Evolutionary conservation across 2,888 invertebrate genomes (phyloP).

Genomic region (Heliconius ethilla): DNA sequence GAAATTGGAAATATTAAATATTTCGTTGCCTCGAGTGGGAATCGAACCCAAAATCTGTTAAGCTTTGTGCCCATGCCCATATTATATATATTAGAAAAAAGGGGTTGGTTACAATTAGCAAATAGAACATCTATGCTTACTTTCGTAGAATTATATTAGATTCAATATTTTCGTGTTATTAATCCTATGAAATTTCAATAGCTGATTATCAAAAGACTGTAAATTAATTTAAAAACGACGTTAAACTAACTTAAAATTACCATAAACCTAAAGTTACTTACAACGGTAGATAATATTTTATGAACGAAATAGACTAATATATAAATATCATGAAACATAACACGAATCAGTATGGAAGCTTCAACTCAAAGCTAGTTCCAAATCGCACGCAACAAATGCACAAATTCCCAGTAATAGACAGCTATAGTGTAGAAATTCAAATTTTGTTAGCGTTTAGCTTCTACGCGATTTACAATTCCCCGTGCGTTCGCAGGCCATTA

Average conservation of each 20-base stretch:
- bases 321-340: constrained; percentile 4
- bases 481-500: constrained; percentile 60
- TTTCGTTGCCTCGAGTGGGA: no score
- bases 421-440: constrained; percentile 42
- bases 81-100: no score
- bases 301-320: neutral
- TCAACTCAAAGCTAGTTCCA: neutral
- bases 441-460: constrained; percentile 50
- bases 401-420: constrained; percentile 5
- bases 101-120: neutral
- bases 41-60: no score
- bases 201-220: no score
- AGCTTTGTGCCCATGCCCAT: no score
- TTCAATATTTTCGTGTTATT: no score
- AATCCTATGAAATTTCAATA: no score
- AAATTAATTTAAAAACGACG: no score
- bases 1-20: no score
- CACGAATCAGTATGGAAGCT: constrained; percentile 7
- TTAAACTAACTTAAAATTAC: neutral
- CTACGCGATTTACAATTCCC: constrained; percentile 51
- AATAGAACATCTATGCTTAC: neutral
- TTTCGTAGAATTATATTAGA: neutral
- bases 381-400: constrained; percentile 16
- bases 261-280: neutral
- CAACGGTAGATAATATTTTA: neutral